Percentiles rank a stretch among this genome's conserved stretches.
Evolutionary conservation across 2,888 invertebrate genomes (phyloP).

Genomic region (Arrhopalites spinosus): DNA sequence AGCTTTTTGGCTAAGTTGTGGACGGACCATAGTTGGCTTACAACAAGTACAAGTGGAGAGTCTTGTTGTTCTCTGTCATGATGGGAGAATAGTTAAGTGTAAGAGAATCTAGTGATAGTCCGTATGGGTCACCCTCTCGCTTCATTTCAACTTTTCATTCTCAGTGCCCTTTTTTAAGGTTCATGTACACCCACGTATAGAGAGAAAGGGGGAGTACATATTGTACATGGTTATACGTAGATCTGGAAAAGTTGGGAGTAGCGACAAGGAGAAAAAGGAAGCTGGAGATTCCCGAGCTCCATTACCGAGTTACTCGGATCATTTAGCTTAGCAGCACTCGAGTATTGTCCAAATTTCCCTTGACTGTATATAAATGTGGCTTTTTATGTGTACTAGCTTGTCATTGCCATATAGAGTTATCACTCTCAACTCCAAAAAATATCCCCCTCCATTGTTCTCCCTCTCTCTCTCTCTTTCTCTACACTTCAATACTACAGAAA

Average conservation of each 20-base stretch:
- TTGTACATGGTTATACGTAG: background rate
- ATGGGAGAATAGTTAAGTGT: conserved; percentile 4
- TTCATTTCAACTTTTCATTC: conserved; percentile 9
- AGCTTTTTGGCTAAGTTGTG: background rate
- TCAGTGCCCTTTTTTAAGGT: background rate
- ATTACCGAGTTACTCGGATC: conserved; percentile 41
- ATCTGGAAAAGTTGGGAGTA: too few species aligned
- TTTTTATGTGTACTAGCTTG: conserved; percentile 1
- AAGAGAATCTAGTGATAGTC: background rate
- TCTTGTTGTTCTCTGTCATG: background rate
- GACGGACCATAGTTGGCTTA: background rate
- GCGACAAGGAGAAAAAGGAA: background rate
- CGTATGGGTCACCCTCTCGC: conserved; percentile 2
- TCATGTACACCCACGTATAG: background rate
- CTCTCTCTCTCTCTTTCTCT: too few species aligned
- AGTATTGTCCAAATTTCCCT: conserved; percentile 1
- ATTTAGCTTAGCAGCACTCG: conserved; percentile 37
- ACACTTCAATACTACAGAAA: too few species aligned
- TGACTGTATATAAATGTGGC: conserved; percentile 7
- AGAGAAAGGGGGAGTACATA: background rate
- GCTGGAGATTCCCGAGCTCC: conserved; percentile 13
- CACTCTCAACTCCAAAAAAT: background rate
- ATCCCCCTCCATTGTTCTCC: too few species aligned
- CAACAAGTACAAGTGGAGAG: background rate
- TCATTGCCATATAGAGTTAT: conserved; percentile 7